Conservation (phyloP, 2,113 vertebrate species). For the Rhea americana region DNA sequence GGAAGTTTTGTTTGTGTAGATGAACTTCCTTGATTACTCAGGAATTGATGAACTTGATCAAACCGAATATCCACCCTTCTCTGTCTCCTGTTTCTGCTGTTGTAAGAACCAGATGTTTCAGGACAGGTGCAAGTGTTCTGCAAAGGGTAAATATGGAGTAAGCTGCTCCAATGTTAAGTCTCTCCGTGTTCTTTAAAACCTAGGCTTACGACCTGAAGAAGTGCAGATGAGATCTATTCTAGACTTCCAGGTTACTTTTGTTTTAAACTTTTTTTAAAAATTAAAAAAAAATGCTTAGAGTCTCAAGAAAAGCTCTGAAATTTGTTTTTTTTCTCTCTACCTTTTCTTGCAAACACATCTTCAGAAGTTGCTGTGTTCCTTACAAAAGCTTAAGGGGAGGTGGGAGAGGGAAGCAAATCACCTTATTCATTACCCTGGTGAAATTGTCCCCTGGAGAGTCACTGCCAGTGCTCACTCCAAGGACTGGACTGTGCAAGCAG, state of each 20-base stretch:
- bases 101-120: background rate
- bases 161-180: background rate
- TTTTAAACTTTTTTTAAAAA: background rate
- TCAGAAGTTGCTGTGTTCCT: background rate
- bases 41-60: background rate
- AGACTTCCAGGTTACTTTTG: background rate
- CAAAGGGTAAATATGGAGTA: background rate
- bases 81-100: background rate
- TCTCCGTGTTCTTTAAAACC: background rate
- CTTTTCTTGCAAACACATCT: background rate
- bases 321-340: fast-evolving
- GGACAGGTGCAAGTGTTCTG: background rate
- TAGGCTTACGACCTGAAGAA: background rate
- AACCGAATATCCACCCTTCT: background rate
- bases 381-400: background rate
- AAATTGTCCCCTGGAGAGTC: background rate
- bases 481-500: background rate
- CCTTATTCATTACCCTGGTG: background rate
- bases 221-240: background rate
- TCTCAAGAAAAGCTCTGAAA: background rate
- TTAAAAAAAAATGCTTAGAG: background rate
- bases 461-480: background rate
- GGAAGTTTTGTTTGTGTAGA: background rate
- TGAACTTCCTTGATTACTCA: constrained; percentile 14
- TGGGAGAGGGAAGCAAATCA: background rate